These are phyloP conservation scores for Drosophila kuntzei DNA, from an alignment of 2,888 invertebrate genomes.

Conservation along the genomic window DNA sequence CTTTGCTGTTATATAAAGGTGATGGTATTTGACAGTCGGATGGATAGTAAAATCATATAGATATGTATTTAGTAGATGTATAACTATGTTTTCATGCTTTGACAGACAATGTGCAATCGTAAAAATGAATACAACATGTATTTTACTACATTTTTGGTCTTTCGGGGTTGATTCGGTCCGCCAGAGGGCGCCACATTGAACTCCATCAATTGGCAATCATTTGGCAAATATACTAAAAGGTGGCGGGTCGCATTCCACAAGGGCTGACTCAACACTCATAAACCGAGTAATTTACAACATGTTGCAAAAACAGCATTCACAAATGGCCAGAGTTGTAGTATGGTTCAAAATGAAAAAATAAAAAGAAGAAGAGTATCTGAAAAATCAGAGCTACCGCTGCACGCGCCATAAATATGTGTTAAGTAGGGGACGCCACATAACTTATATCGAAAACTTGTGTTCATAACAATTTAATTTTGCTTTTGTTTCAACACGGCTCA, in stretches of 20 bases:
- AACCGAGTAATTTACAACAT: slow-evolving; percentile 64
- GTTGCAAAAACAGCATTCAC: neutral
- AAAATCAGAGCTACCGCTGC: slow-evolving; percentile 76
- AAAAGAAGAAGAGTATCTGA: slow-evolving; percentile 62
- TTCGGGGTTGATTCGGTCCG: slow-evolving; percentile 20
- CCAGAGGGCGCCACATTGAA: slow-evolving; percentile 41
- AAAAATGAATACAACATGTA: slow-evolving; percentile 28
- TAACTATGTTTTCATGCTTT: slow-evolving; percentile 12
- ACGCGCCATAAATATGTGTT: slow-evolving; percentile 81
- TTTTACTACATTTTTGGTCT: slow-evolving; percentile 21
- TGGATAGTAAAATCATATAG: neutral
- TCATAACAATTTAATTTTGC: slow-evolving; percentile 80
- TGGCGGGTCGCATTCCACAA: slow-evolving; percentile 44
- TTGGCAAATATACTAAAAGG: slow-evolving; percentile 19
- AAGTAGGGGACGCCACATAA: slow-evolving; percentile 67
- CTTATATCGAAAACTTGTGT: slow-evolving; percentile 79
- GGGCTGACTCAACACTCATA: slow-evolving; percentile 60
- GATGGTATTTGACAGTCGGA: neutral
- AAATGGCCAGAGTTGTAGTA: slow-evolving; percentile 9
- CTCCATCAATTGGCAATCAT: slow-evolving; percentile 36
- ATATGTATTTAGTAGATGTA: neutral
- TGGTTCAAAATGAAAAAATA: neutral
- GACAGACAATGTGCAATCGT: slow-evolving; percentile 40
- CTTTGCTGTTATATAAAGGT: too few species aligned
- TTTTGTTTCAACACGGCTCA: slow-evolving; percentile 65